Base-by-base conservation (phyloP, 2,888 invertebrate species). In the Tinea trinotella region DNA sequence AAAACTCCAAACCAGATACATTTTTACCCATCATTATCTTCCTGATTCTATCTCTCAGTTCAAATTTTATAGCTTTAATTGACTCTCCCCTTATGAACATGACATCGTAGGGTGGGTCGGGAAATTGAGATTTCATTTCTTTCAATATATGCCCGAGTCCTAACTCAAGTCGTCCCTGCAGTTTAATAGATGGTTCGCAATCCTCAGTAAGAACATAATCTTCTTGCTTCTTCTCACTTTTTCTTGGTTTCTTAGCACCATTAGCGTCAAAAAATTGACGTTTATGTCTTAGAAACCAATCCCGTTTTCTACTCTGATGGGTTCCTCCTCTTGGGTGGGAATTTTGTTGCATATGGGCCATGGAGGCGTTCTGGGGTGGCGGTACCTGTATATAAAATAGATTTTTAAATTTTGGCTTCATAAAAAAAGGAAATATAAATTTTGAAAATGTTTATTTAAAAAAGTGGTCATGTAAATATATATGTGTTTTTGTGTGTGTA, bases 91-190 rank as follows among this genome's bases (percentile, higher is more conserved):
- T 64, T 58, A 36, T 61, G 34, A 13, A 57, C 56, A 9, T 17
- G 2, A 9, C 22, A 15, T 52, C 13, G 22, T n/a, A n/a, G 4
- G 49, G 22, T 2, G 22, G 18, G 15, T 44, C 30, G n/a, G 36
- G n/a, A 15, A 13, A 17, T 15, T 13, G 7, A 2, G 9, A 7
- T 5, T 17, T 12, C 13, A 52, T 60, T 20, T 74, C 65, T 63
- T 76, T 79, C 55, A 80, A 57, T 40, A 84, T 66, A 35, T 48
- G 55, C 54, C 83, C 82, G 53, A 84, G 59, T 15, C 74, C 75
- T 54, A 80, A 60, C 64, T 81, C 82, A 55, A 84, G 59, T n/a
- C 82, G 74, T 34, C 82, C 80, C 64, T 10, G 2, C 59, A 76
- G 56, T 59, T 70, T 70, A 36, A 60, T 61, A 34, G 67, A 59